Base-by-base conservation (phyloP, 2,797 vertebrate genomes). In the Vireo griseus region DNA sequence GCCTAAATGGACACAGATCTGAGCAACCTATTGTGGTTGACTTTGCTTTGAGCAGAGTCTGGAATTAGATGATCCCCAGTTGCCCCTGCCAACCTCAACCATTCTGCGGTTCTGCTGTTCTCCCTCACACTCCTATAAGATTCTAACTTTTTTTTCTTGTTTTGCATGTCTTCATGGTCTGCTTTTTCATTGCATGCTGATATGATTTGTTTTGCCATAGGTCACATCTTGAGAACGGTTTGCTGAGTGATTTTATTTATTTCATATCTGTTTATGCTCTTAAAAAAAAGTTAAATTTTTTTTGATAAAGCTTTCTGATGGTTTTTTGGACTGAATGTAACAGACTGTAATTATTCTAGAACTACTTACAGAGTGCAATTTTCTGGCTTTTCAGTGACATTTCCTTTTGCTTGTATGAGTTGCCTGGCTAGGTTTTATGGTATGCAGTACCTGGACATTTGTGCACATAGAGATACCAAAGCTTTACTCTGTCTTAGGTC, bases 401-500 rank as follows among this genome's bases (percentile, higher is more conserved):
- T 93, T 96, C 21, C 13, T 89, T 97, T 95, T 87, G 47, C 35
- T 96, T 75, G 45, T 88, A 65, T 16, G 67, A 10, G 2, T 63
- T 45, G 14, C 51, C 80, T 77, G 84, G 63, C 39, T 62, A 74
- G 25, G 33, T 65, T 89, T 86, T 80, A 74, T 48, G 61, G 39
- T 54, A 71, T 77, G 21, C 19, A 26, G n/a, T 91, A 16, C 80
- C 86, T 93, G 87, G 72, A 61, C 50, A 71, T 81, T 78, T 91
- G 44, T 83, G 83, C 79, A 78, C 58, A 82, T 50, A 85, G 50
- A 78, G 35, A 77, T 86, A 88, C 25, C 42, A 79, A 81, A 82
- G 31, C 19, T 51, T 92, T 93, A 94, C 80, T 96, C 91, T 92
- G 59, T 74, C 47, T 80, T 62, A 78, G 66, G 54, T 82, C 62